Base-by-base conservation (phyloP, 2,113 vertebrate genomes). In the Xyrauchen texanus region DNA sequence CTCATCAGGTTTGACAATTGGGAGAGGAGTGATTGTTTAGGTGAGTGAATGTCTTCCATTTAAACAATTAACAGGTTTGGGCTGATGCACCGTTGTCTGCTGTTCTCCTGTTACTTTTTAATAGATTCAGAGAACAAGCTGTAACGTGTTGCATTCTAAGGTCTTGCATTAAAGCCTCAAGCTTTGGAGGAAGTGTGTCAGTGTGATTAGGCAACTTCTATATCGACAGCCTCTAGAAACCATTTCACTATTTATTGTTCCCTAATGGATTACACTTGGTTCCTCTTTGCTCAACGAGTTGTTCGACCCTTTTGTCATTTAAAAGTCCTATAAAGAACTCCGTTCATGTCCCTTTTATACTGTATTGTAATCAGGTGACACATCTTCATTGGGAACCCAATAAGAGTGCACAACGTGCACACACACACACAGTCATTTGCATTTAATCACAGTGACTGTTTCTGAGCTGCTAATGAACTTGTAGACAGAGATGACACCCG, bases 391-490 rank as follows among this genome's bases (percentile, higher is more conserved):
- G 7, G 6, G 58, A 65, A 51, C n/a, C 6, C 52, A 34, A 34
- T 34, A 34, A 34, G 3, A 34, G 21, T 34, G 21, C 21, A 34
- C 21, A 34, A 34, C 21, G 53, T 61, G 62, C 1, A 8, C 2
- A 1, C 8, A 7, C 58, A 47, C n/a, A 11, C 12, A 34, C 49
- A 68, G 78, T 78, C 81, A 78, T 82, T 81, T 81, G 71, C 34
- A 71, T 47, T 64, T 77, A 65, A 55, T 84, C 61, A 53, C 60
- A 51, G n/a, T 3, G n/a, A 44, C 64, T 67, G 60, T 78, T 81
- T 87, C 87, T 90, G 87, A 90, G 85, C 85, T 75, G 88, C 84
- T 92, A 90, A 92, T 88, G 86, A 85, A 88, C 89, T 91, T 91
- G 89, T 44, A 68, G 78, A 85, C 84, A 79, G 83, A 64, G 85